phyloP scores from a whole-genome alignment of 2,888 invertebrate species.

The Drosophila maculinotata region DNA sequence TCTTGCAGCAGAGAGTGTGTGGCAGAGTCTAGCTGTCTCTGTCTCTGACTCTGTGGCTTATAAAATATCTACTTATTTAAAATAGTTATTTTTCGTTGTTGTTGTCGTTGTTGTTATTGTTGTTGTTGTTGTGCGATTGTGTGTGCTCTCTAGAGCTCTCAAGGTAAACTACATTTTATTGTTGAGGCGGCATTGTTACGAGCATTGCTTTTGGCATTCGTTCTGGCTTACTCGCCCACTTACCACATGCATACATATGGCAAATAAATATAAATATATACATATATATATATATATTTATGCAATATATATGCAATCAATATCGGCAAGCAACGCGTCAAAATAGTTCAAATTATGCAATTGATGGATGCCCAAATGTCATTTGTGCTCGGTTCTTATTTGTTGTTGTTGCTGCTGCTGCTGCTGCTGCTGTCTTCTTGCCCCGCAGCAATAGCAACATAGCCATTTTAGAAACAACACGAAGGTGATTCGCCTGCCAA shows the following conservation, averaged over 20 bases:
- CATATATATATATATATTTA: slow-evolving; percentile 12
- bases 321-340: slow-evolving; percentile 36
- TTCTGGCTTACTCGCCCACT: slow-evolving; percentile 75
- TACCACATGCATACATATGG: slow-evolving; percentile 30
- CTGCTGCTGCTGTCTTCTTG: slow-evolving; percentile 31
- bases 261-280: slow-evolving; percentile 26
- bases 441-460: too few relatives aligned
- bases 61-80: slow-evolving; percentile 77
- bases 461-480: slow-evolving; percentile 32
- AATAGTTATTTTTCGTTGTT: slow-evolving; percentile 59
- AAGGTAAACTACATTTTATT: slow-evolving; percentile 81
- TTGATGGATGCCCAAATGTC: slow-evolving; percentile 35
- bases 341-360: slow-evolving; percentile 46
- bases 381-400: slow-evolving; percentile 14
- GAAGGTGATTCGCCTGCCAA: slow-evolving; percentile 57
- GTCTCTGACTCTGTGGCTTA: slow-evolving; percentile 57
- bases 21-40: too few relatives aligned
- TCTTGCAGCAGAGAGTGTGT: slow-evolving; percentile 37
- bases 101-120: too few relatives aligned
- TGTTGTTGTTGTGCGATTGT: slow-evolving; percentile 32
- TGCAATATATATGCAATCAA: slow-evolving; percentile 38
- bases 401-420: slow-evolving; percentile 13
- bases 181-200: slow-evolving; percentile 76
- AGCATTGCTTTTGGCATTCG: slow-evolving; percentile 75
- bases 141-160: slow-evolving; percentile 67